Base-by-base conservation (phyloP, 2,113 vertebrate species). In the Platysternon megacephalum region DNA sequence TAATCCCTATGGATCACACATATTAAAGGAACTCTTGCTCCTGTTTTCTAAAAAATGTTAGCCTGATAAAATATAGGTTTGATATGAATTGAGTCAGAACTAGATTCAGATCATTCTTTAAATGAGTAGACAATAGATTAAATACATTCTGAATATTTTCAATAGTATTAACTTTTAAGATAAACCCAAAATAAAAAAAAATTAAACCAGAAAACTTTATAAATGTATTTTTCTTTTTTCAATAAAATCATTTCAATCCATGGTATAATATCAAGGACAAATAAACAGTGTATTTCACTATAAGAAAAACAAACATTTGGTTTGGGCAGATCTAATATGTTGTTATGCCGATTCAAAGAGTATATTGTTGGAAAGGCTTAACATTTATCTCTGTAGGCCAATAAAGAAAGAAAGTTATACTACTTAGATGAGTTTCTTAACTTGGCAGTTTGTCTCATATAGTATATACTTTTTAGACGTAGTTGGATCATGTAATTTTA, bases 141-240 rank as follows among this genome's bases (percentile, higher is more conserved):
- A 92, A 93, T 91, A 26, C 21, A 86, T 72, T 61, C 84, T 17
- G 1, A 86, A 29, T 55, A 61, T 0, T 82, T 17, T n/a, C 35
- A 61, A 1, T 79, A 21, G 19, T 76, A 0, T 5, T 85, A 82
- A 8, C 58, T 65, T 68, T 53, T 22, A 79, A 72, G 58, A 55
- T 53, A 96, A 86, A n/a, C 12, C 68, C 51, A 61, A 88, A 82
- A 52, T 44, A 91, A 79, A 29, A 4, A 46, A 76, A 91, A 89
- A 6, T 76, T 68, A 2, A 82, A 79, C 89, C 88, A n/a, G 44
- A 68, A 49, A 9, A 16, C 28, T 82, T 91, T 6, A 1, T 42
- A 74, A 10, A 10, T 74, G 11, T 74, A 74, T 74, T 65, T 74
- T 74, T 39, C 32, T 17, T 24, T 94, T 94, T 58, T n/a, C 32